Base-by-base conservation (phyloP, 2,113 vertebrate genomes). In the Hemiscyllium ocellatum region DNA sequence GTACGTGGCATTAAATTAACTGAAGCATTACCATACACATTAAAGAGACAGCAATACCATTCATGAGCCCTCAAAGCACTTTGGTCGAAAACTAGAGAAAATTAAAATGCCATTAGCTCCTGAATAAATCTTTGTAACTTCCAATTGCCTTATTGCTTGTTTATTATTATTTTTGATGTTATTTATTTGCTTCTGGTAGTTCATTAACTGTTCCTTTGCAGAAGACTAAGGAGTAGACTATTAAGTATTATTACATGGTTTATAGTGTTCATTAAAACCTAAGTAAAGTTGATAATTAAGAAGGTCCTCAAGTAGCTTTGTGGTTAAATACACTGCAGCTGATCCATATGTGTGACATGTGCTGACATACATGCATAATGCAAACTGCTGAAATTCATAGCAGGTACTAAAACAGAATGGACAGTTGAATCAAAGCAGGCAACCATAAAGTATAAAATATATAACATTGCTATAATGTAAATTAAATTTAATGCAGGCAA, bases 51-150 rank as follows among this genome's bases (percentile, higher is more conserved):
- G 42, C 94, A 50, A 95, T 13, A 95, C 69, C 94, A 52, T 52
- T 95, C 94, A 95, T 72, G 68, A 24, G 72, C 94, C 42, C 68
- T 72, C 37, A 76, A 72, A 95, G 94, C 42, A 29, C 69, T 66
- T 52, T 52, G 68, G 69, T 95, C 13, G 69, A 95, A 95, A 95
- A 95, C 42, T 47, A 69, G 24, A 52, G 68, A 76, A 95, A 72
- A 50, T 95, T 95, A 95, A 95, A 94, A 94, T 94, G 91, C 37
- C 91, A 94, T 94, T 94, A 94, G 37, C 61, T 68, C 91, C 65
- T 94, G 61, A 68, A 94, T 94, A 94, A 94, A 94, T 94, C 66
- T 69, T 94, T 20, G 91, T 94, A 94, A 69, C 29, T 68, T 90
- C 52, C n/a, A 69, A 69, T 94, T 94, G 19, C 68, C 65, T 47